phyloP scores from a whole-genome alignment of 2,113 vertebrate genomes.

The Clupea harengus region DNA sequence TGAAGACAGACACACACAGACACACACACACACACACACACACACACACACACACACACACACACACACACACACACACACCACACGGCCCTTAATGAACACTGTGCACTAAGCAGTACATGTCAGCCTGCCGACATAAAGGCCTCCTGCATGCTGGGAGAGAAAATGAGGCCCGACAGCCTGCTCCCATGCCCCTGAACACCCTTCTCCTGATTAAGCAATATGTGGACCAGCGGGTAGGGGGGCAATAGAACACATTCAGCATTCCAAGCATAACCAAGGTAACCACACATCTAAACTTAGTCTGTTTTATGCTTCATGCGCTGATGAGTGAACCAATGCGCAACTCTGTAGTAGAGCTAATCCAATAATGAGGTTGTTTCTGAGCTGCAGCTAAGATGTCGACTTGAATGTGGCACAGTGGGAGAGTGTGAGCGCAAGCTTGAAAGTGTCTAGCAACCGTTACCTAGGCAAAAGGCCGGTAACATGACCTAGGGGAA shows the following conservation, averaged over 20 bases:
- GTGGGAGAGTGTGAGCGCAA: not conserved
- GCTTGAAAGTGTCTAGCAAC: conserved; percentile 1
- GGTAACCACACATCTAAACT: not conserved
- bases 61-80: not conserved
- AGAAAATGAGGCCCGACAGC: not conserved
- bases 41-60: too few relatives aligned
- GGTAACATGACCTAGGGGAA: conserved; percentile 5
- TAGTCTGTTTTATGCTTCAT: not conserved
- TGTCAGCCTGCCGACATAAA: not conserved
- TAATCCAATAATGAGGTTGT: conserved; percentile 10
- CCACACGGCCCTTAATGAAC: not conserved
- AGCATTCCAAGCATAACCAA: conserved; percentile 6
- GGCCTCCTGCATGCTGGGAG: not conserved
- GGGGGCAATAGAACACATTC: not conserved
- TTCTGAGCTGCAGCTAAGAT: not conserved
- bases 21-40: too few relatives aligned
- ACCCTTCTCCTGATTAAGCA: not conserved
- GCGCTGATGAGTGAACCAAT: not conserved
- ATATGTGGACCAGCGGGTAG: not conserved
- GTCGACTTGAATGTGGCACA: not conserved
- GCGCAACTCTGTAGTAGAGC: not conserved
- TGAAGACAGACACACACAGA: too few relatives aligned
- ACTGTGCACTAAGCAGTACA: not conserved
- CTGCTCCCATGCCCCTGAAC: not conserved
- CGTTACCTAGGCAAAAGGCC: not conserved